Percentiles rank a stretch among this genome's conserved stretches.
Evolutionary conservation across 2,888 invertebrate species (phyloP).

Genomic region (Tenodera sinensis): DNA sequence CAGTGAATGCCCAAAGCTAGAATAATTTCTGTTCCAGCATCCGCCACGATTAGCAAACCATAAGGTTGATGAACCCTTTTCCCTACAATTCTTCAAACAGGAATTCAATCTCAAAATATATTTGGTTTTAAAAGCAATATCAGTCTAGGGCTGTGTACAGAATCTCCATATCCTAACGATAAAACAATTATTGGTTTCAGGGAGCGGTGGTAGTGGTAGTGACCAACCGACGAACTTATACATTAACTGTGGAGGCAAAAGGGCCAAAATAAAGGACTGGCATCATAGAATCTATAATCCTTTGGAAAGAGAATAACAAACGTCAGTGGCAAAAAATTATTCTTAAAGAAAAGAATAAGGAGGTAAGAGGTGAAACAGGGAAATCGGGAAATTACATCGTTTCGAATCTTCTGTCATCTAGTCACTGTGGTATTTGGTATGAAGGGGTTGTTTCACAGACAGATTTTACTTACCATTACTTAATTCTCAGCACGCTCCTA

Average conservation of each 20-base stretch:
- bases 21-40: too few relatives aligned
- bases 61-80: too few relatives aligned
- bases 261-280: background rate
- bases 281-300: background rate
- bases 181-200: background rate
- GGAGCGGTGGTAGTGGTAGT: background rate
- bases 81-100: too few relatives aligned
- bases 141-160: too few relatives aligned
- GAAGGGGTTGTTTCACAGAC: background rate
- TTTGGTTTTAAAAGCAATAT: too few relatives aligned
- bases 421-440: too few relatives aligned
- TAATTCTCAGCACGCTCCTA: too few relatives aligned
- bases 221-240: background rate
- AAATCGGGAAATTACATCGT: background rate
- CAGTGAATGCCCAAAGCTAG: too few relatives aligned
- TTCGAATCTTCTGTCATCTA: background rate
- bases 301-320: background rate
- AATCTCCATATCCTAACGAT: background rate
- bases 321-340: too few relatives aligned
- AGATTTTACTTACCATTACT: too few relatives aligned
- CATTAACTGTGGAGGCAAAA: background rate
- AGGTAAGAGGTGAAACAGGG: background rate
- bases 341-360: background rate
- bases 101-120: too few relatives aligned
- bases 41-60: too few relatives aligned